Evolutionary conservation across 2,888 invertebrate genomes (phyloP).

Genomic region (Buathra laborator): DNA sequence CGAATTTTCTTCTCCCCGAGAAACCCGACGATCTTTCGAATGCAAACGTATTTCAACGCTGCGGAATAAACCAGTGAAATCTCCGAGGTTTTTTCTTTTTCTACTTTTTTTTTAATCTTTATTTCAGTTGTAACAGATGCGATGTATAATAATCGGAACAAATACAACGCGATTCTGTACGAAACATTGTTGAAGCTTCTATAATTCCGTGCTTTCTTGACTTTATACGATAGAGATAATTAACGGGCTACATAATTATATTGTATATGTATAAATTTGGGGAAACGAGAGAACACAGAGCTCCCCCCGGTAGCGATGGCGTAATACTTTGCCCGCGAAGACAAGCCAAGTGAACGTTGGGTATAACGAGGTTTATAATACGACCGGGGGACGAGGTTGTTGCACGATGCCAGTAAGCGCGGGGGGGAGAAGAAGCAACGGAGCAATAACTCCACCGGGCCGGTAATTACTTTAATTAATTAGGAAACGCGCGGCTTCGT

Average conservation of each 20-base stretch:
- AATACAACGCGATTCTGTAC: not conserved
- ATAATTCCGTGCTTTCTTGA: not conserved
- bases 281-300: constrained; percentile 33
- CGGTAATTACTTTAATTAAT: constrained; percentile 83
- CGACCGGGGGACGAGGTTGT: constrained; percentile 60
- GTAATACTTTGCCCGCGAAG: constrained; percentile 63
- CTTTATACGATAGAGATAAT: constrained; percentile 12
- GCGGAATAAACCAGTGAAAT: not conserved
- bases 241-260: constrained; percentile 16
- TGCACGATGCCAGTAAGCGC: constrained; percentile 57
- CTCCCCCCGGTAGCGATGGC: not conserved
- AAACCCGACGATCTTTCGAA: not conserved
- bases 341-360: constrained; percentile 69
- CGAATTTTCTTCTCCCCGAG: constrained; percentile 29
- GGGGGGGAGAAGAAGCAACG: constrained; percentile 66
- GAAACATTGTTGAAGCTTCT: not conserved
- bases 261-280: constrained; percentile 47
- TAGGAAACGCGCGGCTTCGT: constrained; percentile 81
- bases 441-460: constrained; percentile 80
- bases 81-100: not conserved
- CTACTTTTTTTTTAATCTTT: not conserved
- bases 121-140: no score
- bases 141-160: not conserved
- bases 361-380: constrained; percentile 74
- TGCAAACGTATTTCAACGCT: not conserved